Evolutionary conservation across 2,888 invertebrate genomes (phyloP), one percentile per base, ranked within the genome.

Genomic region (Tanypteryx hageni): DNA sequence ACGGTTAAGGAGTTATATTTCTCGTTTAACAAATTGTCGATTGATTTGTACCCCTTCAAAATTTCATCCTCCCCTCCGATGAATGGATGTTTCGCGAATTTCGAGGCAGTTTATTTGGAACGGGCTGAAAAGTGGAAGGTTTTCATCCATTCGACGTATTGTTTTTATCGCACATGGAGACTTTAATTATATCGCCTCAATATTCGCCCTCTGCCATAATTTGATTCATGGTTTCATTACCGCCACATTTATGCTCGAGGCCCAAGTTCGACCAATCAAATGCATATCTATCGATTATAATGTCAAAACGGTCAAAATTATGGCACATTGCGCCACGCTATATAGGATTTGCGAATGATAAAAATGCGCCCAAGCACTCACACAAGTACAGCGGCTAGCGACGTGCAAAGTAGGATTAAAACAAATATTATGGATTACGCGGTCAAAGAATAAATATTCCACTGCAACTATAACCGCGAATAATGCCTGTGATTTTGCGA

Each of bases 101-200:
- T 44, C 89, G 22, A 14, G 44, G 61, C 61, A 64, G 89, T 64
- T 89, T 89, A 89, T 64, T 64, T 89, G 64, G 13, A 85, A 76
- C 76, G 61, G 86, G 14, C 58, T 31, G 31, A 86, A 56, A 57
- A 59, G 56, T 13, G 64, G 64, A 31, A 64, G 18, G 89, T 59
- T 86, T 86, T 61, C 59, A 18, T 14, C 9, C 56, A 18, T 83
- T 14, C 59, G 18, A 18, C 86, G 86, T 27, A 86, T 61, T 61
- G 61, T 61, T 89, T 89, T 89, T 89, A 64, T 56, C 64, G 16
- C 64, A 3, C 64, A 64, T 61, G 64, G 61, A 76, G n/a, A 10
- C 31, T 64, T 64, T 64, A 61, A 89, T 89, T 89, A 89, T n/a
- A 64, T 68, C 64, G n/a, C 89, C 89, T n/a, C 89, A 64, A 64